Conservation (phyloP, 2,113 vertebrate species). For the Diadophis punctatus region DNA sequence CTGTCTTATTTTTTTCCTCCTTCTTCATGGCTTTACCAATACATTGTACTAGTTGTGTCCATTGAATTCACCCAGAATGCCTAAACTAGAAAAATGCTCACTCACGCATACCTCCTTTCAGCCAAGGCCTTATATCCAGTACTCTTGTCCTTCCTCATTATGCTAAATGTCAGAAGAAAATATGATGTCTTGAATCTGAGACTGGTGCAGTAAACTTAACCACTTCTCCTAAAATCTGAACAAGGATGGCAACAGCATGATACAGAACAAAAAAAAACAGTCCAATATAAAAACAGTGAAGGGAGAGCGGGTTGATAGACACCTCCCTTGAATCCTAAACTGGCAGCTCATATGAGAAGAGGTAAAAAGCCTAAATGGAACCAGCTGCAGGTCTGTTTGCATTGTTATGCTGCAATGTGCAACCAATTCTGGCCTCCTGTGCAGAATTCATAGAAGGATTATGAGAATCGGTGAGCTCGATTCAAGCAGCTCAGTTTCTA, state of each 20-base stretch:
- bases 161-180: neutral
- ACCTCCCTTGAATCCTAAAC: neutral
- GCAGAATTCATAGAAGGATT: neutral
- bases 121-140: neutral
- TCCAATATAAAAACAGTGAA: neutral
- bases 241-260: neutral
- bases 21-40: neutral
- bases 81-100: neutral
- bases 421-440: neutral
- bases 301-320: neutral
- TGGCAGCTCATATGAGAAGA: neutral
- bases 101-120: neutral
- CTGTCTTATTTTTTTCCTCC: neutral
- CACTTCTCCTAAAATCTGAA: neutral
- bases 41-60: neutral
- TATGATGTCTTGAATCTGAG: neutral
- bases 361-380: neutral
- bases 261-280: neutral
- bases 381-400: neutral
- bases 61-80: neutral
- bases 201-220: neutral
- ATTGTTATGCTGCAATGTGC: neutral
- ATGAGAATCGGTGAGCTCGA: neutral
- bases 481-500: neutral
- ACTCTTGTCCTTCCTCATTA: neutral